A percentile compares a stretch with the other conserved stretches of the same genome.
phyloP scores from a whole-genome alignment of 1,140 invertebrate species.

The Panulirus ornatus region DNA sequence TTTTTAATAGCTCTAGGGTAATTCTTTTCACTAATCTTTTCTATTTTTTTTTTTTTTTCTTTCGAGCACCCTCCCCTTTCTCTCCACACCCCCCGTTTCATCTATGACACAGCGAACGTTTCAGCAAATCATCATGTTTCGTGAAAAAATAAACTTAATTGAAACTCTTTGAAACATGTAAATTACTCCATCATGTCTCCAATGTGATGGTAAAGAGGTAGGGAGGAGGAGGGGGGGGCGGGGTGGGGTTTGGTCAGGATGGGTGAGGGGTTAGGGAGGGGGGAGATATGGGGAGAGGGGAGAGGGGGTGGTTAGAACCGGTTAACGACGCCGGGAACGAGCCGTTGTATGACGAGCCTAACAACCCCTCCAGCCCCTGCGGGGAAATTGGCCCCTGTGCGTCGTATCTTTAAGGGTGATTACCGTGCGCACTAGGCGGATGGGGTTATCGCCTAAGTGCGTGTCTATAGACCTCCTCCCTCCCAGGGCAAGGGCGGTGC shows the following conservation, averaged over 20 bases:
- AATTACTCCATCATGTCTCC: constrained; percentile 18
- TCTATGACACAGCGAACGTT: too few relatives aligned
- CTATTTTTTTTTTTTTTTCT: too few relatives aligned
- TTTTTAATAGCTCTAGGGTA: too few relatives aligned
- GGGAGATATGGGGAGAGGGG: not conserved
- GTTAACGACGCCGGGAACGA: constrained; percentile 12
- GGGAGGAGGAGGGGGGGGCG: constrained; percentile 3
- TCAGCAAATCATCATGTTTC: too few relatives aligned
- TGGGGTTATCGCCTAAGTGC: constrained; percentile 27
- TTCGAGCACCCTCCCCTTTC: too few relatives aligned
- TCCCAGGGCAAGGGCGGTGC: too few relatives aligned
- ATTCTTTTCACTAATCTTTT: too few relatives aligned
- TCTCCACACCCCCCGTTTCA: too few relatives aligned
- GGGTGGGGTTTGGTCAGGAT: not conserved
- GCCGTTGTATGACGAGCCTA: not conserved
- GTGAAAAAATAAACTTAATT: too few relatives aligned
- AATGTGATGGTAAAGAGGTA: not conserved
- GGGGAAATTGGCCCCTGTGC: constrained; percentile 8
- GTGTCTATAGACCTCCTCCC: constrained; percentile 13
- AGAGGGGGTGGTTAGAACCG: constrained; percentile 10
- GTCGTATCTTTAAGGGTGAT: not conserved
- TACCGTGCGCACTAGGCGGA: too few relatives aligned
- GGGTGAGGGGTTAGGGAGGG: not conserved
- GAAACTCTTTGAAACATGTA: constrained; percentile 7
- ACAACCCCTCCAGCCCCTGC: not conserved